Evolutionary conservation across 2,888 invertebrate species (phyloP).

Genomic region (Siphlonurus alternatus): DNA sequence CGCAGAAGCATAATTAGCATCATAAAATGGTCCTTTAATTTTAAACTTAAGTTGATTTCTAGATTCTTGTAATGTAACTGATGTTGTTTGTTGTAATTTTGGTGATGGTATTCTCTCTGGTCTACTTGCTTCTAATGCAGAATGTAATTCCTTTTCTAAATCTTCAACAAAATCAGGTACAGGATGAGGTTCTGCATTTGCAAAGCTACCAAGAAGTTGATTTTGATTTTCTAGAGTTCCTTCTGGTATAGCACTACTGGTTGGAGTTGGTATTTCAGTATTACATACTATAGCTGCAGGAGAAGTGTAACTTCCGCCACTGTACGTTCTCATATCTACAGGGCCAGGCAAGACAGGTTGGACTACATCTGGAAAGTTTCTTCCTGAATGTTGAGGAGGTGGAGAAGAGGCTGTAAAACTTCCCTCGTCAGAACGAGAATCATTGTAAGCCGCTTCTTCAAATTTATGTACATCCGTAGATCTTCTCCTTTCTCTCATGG

Average conservation of each 20-base stretch:
- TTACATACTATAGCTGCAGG: background rate
- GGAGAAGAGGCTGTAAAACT: constrained; percentile 4
- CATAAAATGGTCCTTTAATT: constrained; percentile 75
- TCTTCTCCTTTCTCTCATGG: constrained; percentile 60
- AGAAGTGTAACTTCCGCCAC: constrained; percentile 18
- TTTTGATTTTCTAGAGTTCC: constrained; percentile 2
- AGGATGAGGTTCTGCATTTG: constrained; percentile 11
- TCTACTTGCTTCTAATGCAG: constrained; percentile 41
- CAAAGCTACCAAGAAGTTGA: constrained; percentile 4
- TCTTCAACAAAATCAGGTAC: constrained; percentile 34
- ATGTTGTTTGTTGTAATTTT: constrained; percentile 22
- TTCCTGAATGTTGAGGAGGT: constrained; percentile 15
- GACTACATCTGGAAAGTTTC: constrained; percentile 28
- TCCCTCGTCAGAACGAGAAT: constrained; percentile 5
- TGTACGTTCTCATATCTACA: constrained; percentile 80
- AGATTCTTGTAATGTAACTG: background rate
- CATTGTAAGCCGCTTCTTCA: constrained; percentile 3
- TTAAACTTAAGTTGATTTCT: constrained; percentile 79
- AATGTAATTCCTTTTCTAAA: constrained; percentile 56
- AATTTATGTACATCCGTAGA: constrained; percentile 36
- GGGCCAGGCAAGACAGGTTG: constrained; percentile 55
- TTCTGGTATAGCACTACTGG: constrained; percentile 3
- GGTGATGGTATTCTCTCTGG: constrained; percentile 17
- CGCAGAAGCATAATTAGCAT: constrained; percentile 49
- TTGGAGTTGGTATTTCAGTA: background rate